Percentiles rank a stretch among this genome's conserved stretches.
Evolutionary conservation across 35 echinoderm and acorn worm genomes (phyloP).

Genomic region (Diadema setosum): DNA sequence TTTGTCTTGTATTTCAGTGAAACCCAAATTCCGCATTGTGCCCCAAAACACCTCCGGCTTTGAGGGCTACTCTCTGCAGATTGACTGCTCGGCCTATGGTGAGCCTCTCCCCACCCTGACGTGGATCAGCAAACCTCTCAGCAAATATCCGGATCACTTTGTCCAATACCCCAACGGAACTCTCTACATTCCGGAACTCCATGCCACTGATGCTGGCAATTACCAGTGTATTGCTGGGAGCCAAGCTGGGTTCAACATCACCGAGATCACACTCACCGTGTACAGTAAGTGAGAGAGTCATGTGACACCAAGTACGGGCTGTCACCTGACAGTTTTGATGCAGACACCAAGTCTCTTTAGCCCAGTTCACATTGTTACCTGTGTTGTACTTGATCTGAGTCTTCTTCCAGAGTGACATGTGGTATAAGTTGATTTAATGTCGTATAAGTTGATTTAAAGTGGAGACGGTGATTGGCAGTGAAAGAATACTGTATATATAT

Average conservation of each 20-base stretch:
- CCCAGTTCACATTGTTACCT: no score
- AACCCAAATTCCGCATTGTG: conserved; percentile 69
- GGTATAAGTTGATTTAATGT: no score
- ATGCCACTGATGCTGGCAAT: conserved; percentile 62
- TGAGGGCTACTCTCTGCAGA: conserved; percentile 50
- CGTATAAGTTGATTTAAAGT: no score
- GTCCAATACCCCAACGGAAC: conserved; percentile 46
- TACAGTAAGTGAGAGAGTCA: conserved; percentile 44
- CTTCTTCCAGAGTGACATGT: no score
- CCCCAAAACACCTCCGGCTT: conserved; percentile 61
- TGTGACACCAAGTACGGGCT: no score
- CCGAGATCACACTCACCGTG: conserved; percentile 55
- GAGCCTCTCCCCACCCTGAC: conserved; percentile 72
- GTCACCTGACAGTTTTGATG: no score
- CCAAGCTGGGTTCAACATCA: conserved; percentile 72
- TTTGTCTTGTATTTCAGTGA: conserved; percentile 24
- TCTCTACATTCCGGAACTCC: conserved; percentile 36
- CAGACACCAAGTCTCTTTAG: no score
- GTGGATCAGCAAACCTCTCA: conserved; percentile 37
- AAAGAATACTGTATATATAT: no score
- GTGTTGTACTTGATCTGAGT: no score
- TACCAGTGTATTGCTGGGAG: conserved; percentile 90
- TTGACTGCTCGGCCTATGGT: conserved; percentile 80
- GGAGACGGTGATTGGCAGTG: no score
- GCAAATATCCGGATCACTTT: background rate